Evolutionary conservation across 64 coral and sea anemone genomes (phyloP), one percentile per base, ranked within the genome.

Genomic region (Montipora sp.): DNA sequence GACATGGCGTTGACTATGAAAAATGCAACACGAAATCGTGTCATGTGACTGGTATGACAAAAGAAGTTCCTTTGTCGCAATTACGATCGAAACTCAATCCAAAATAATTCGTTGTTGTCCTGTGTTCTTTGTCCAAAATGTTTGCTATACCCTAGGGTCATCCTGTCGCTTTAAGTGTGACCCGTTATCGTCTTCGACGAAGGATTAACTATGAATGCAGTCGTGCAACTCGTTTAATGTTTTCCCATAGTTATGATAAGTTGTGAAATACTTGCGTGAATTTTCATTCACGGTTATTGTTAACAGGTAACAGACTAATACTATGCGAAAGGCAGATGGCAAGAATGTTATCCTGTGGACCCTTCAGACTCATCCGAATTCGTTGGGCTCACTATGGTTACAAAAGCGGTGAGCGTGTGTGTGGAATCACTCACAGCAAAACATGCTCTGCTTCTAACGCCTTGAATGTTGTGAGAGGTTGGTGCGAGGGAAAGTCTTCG

Each of bases 351-450:
- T 53, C 15, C 47, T 80, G 77, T 55, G 77, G 49, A 53, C 18
- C 9, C 18, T 57, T 57, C 10, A n/a, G 48, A 55, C 5, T 18
- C 6, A 80, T 80, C 8, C 18, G 49, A 80, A 22, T 80, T 53
- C 16, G 55, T 8, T 80, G 77, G 77, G 77, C 51, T 2, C 77
- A 80, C 49, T 80, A 80, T 57, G 77, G 77, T 8, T 80, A 80
- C 77, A 80, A 57, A 3, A 22, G 51, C 8, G 77, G 77, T 80
- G 77, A 80, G 18, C 50, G 18, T 21, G 48, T 19, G 2, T 80
- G 77, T 80, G 77, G 77, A 24, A 80, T 23, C 48, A 53, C 4
- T 10, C 51, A 57, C 48, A 55, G 8, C 22, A 0, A 53, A 5
- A 80, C 77, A 5, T 80, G 77, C 51, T 80, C 77, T 9, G 18